Percentiles rank a stretch among this genome's conserved stretches.
Conservation (phyloP, 1,140 invertebrate species). For the Drosophila serrata region DNA sequence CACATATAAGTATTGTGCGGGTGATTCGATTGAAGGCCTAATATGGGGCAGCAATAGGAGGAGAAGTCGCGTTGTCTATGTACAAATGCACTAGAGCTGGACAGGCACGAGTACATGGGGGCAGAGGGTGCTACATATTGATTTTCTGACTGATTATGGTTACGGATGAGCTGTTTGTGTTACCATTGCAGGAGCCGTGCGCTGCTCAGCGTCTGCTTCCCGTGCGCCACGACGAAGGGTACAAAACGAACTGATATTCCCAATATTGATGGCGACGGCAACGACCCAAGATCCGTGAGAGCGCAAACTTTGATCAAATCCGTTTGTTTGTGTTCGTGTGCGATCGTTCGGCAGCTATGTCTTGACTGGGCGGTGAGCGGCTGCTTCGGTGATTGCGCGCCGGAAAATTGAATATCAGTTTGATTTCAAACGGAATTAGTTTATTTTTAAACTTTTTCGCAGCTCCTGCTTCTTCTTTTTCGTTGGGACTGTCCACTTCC, state of each 20-base stretch:
- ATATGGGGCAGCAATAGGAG: background rate
- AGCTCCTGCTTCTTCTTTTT: slow-evolving; percentile 33
- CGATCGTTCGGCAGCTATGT: slow-evolving; percentile 35
- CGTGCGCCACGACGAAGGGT: slow-evolving; percentile 81
- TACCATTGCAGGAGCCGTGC: slow-evolving; percentile 69
- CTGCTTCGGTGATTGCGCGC: slow-evolving; percentile 28
- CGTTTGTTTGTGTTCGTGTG: slow-evolving; percentile 45
- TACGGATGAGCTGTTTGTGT: slow-evolving; percentile 19
- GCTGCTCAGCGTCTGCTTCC: slow-evolving; percentile 62
- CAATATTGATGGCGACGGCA: slow-evolving; percentile 63
- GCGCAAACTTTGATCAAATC: slow-evolving; percentile 45
- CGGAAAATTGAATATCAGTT: slow-evolving; percentile 54
- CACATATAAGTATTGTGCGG: slow-evolving; percentile 28
- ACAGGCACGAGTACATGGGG: slow-evolving; percentile 24
- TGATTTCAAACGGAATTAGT: slow-evolving; percentile 57
- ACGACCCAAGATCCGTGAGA: slow-evolving; percentile 57
- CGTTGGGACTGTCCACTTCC: slow-evolving; percentile 18
- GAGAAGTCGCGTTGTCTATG: slow-evolving; percentile 4
- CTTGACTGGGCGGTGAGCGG: slow-evolving; percentile 10
- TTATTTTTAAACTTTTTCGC: slow-evolving; percentile 79
- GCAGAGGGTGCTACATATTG: slow-evolving; percentile 25
- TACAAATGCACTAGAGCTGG: slow-evolving; percentile 23
- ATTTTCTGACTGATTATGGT: slow-evolving; percentile 41
- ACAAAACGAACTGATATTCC: slow-evolving; percentile 82
- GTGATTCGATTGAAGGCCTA: slow-evolving; percentile 14